Evolutionary conservation across 2,113 vertebrate genomes (phyloP).

Genomic region (Solea solea): DNA sequence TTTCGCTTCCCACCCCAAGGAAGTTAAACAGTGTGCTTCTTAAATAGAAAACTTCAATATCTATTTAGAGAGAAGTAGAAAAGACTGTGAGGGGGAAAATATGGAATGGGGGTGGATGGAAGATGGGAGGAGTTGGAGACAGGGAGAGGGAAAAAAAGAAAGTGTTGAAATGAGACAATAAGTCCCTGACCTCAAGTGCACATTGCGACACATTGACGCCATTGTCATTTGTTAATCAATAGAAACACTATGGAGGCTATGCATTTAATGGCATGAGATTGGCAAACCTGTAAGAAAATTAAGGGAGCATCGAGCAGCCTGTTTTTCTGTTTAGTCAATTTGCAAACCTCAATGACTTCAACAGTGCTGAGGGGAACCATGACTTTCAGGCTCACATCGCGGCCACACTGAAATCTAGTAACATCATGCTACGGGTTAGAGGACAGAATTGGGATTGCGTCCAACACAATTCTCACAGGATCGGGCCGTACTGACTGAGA

Average conservation of each 20-base stretch:
- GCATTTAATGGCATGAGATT: conserved; percentile 73
- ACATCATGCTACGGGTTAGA: neutral
- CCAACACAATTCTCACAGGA: no score
- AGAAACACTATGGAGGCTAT: conserved; percentile 69
- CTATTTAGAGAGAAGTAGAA: conserved; percentile 68
- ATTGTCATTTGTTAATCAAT: conserved; percentile 80
- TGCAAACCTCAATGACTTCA: conserved; percentile 57
- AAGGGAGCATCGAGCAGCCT: conserved; percentile 56
- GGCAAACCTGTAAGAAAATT: conserved; percentile 72
- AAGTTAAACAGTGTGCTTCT: conserved; percentile 78
- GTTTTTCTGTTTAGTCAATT: conserved; percentile 63
- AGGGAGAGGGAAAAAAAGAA: conserved; percentile 29
- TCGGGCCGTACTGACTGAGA: no score
- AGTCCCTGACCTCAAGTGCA: conserved; percentile 78
- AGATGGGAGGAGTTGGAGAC: conserved; percentile 23
- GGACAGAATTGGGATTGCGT: no score
- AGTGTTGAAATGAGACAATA: conserved; percentile 71
- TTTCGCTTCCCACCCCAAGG: conserved; percentile 73
- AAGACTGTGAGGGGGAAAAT: conserved; percentile 33
- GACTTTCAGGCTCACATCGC: conserved; percentile 52
- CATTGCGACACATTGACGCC: conserved; percentile 77
- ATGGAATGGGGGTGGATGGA: conserved; percentile 34
- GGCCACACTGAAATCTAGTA: conserved; percentile 15
- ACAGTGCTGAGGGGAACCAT: conserved; percentile 32
- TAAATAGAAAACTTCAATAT: conserved; percentile 83